Evolutionary conservation across 2,888 invertebrate species (phyloP).

Genomic region (Campaea margaritaria): DNA sequence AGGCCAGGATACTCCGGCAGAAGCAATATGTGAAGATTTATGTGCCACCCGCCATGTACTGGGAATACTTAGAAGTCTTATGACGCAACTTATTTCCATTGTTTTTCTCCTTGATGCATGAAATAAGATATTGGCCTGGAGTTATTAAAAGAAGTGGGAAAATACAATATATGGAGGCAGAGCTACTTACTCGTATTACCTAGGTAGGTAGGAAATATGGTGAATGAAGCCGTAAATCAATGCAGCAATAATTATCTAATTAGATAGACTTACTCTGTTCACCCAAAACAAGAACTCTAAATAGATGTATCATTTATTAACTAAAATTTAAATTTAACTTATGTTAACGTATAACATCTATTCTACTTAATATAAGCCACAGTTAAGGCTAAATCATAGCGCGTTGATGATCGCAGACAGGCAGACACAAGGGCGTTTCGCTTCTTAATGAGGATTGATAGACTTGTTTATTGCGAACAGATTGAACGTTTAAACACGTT

Average conservation of each 20-base stretch:
- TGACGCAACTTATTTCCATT: constrained; percentile 72
- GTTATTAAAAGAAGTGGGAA: constrained; percentile 26
- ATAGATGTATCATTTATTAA: no score
- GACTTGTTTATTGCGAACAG: constrained; percentile 4
- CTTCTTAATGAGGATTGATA: constrained; percentile 20
- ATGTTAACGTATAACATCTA: no score
- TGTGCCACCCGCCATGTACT: constrained; percentile 68
- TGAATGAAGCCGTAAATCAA: no score
- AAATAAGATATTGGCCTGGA: constrained; percentile 39
- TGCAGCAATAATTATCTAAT: background rate
- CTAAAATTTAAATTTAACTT: no score
- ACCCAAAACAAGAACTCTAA: no score
- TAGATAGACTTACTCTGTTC: no score
- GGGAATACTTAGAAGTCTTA: constrained; percentile 69
- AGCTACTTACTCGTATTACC: no score
- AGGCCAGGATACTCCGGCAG: constrained; percentile 68
- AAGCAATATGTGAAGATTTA: constrained; percentile 84
- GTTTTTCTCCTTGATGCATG: constrained; percentile 55
- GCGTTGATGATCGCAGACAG: constrained; percentile 2
- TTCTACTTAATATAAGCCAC: no score
- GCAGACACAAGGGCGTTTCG: constrained; percentile 5
- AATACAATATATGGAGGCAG: no score
- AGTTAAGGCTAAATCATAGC: no score
- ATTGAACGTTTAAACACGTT: no score
- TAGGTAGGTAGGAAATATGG: background rate